Evolutionary conservation across 2,797 vertebrate genomes (phyloP), one percentile per base, ranked within the genome.

Genomic region (Enteromius treurensis): DNA sequence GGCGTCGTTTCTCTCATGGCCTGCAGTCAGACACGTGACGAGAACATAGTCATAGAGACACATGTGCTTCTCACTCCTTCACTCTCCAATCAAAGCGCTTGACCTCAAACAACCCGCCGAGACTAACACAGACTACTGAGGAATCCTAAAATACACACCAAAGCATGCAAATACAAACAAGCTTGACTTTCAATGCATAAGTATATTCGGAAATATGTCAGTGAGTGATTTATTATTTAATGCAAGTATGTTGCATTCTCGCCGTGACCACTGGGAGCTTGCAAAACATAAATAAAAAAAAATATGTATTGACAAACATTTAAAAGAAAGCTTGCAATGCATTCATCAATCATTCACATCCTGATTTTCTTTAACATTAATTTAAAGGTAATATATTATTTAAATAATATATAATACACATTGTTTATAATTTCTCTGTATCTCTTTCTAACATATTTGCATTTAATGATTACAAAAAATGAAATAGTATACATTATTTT

Each of bases 11-110:
- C 47, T 40, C 17, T 71, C 3, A 19, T 32, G 19, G 13, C 79
- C 37, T 45, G 69, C 68, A 15, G 14, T 42, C 19, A 53, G 45
- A 68, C 75, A 71, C 26, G 69, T 47, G 37, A 81, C 4, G 55
- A 49, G 47, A 40, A 26, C 74, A 45, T 77, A 37, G 32, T n/a
- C 26, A 26, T 26, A 26, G 26, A 26, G 73, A 3, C 7, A 42
- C 74, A 58, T 55, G 51, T 62, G 19, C 40, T 7, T 45, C 21
- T 45, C 67, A 13, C 37, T 69, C 3, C 42, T 55, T 14, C 21
- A 34, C 49, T n/a, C 47, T 45, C 8, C 2, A 40, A 34, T 69
- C 17, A 47, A 60, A 55, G 73, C 10, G 6, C 1, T 53, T 37
- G 21, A 58, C 21, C 74, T 58, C 32, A 26, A 19, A 65, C 19